Conservation (phyloP, 2,888 invertebrate genomes). For the Agapetus fuscipes region DNA sequence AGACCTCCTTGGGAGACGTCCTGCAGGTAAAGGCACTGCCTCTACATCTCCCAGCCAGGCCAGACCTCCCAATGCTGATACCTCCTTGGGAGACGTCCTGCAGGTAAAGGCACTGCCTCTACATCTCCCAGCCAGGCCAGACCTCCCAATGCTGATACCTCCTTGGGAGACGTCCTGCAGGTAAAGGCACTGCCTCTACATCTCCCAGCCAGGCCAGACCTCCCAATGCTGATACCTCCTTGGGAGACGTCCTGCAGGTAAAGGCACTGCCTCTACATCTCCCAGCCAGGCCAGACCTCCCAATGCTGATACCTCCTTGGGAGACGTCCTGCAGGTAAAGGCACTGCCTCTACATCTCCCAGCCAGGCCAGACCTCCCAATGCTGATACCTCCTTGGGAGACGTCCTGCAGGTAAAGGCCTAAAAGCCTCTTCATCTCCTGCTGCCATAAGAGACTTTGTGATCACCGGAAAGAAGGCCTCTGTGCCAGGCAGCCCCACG, state of each 20-base stretch:
- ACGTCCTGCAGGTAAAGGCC: too few relatives aligned
- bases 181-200: too few relatives aligned
- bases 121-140: slow-evolving; percentile 16
- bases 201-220: slow-evolving; percentile 16
- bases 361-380: too few relatives aligned
- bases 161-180: slow-evolving; percentile 14
- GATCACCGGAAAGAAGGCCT: too few relatives aligned
- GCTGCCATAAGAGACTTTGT: too few relatives aligned
- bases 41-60: slow-evolving; percentile 17
- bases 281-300: slow-evolving; percentile 16
- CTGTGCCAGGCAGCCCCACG: too few relatives aligned
- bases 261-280: too few relatives aligned
- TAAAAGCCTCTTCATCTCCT: too few relatives aligned
- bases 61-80: slow-evolving; percentile 13
- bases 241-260: slow-evolving; percentile 14
- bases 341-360: too few relatives aligned
- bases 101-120: too few relatives aligned
- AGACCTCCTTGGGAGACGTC: slow-evolving; percentile 13
- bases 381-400: too few relatives aligned
- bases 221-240: slow-evolving; percentile 13
- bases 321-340: slow-evolving; percentile 14
- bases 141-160: slow-evolving; percentile 13
- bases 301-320: slow-evolving; percentile 12
- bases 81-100: slow-evolving; percentile 12
- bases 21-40: too few relatives aligned